Base-by-base conservation (phyloP, 2,113 vertebrate species). In the Columba janthina region DNA sequence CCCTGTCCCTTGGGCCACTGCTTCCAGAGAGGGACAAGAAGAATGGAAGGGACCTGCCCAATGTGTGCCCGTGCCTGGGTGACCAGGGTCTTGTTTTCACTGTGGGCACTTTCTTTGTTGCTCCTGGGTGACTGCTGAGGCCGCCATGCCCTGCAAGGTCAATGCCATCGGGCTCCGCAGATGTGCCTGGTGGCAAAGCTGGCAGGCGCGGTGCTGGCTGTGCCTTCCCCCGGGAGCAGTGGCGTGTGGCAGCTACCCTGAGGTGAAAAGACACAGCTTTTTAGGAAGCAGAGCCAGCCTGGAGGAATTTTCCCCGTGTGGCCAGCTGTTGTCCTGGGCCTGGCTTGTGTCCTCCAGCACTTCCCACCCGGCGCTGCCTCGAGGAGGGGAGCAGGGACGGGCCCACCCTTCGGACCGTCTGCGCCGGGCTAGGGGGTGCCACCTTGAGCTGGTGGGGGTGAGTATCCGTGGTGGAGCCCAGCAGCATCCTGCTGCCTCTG, bases 401-500 rank as follows among this genome's bases (percentile, higher is more conserved):
- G 67, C 48, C 60, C 60, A 73, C 79, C 88, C 83, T 90, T 25
- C 2, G 2, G 42, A 13, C 58, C 76, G 31, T 60, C 48, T 40
- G 50, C 9, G 4, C 61, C 2, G 1, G 72, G 28, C 11, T 1
- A 77, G 76, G 13, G 62, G 48, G 60, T 91, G 79, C 82, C 80
- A 42, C 76, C 32, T 64, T 1, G 6, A 73, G 79, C 65, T 87
- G 1, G 9, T 0, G 6, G 54, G 78, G 81, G 53, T 82, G 84
- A 87, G 90, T 58, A 77, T 80, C 57, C 7, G 50, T 7, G 10
- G 50, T 57, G 85, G 69, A 93, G 77, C 86, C 86, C 82, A 69
- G 46, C 92, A 96, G 89, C 94, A 93, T 94, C 86, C 86, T 89
- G 48, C 94, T 85, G 95, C 71, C 87, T 95, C 94, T 89, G 94